Base-by-base conservation (phyloP, 1,140 invertebrate species). In the Pseudomyrmex concolor region DNA sequence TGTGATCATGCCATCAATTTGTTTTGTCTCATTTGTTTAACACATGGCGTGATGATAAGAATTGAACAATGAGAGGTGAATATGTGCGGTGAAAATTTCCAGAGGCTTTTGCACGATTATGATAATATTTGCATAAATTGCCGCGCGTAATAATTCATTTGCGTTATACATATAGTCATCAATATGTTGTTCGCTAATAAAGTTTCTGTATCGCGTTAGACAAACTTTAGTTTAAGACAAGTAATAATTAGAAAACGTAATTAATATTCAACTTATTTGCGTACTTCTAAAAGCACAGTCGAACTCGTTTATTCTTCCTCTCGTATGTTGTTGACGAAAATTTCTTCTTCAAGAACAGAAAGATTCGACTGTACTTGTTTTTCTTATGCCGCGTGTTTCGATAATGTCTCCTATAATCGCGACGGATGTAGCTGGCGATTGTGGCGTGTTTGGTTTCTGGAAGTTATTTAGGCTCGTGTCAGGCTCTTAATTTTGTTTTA, bases 71-170 rank as follows among this genome's bases (percentile, higher is more conserved):
- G 9, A 34, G 5, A 9, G 19, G 0, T 17, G 43, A 66, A 13
- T 22, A 48, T n/a, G 4, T 15, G 19, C 34, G 5, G 34, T 3
- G 50, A n/a, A 7, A 13, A 57, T 17, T 59, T n/a, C 15, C 10
- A 25, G 12, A 77, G 13, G 19, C 12, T 19, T 22, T 54, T 51
- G 15, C 17, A n/a, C 43, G 43, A 45, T 70, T 45, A 57, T 10
- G 17, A 70, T 25, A 70, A 67, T 48, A 50, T 78, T 70, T 68
- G 34, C 13, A 68, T 10, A 4, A 67, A 67, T 67, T 50, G 13
- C 17, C 19, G 17, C 7, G 34, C 9, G 25, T 19, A 25, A 17
- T 78, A 1, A 57, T 2, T 8, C 50, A 70, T 50, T 68, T 68
- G n/a, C 34, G 45, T 48, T 77, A 22, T 45, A n/a, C n/a, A n/a